A percentile compares a stretch with the other conserved stretches of the same genome.
Evolutionary conservation across 2,888 invertebrate genomes (phyloP).

Genomic region (Drosophila fulvimacula): DNA sequence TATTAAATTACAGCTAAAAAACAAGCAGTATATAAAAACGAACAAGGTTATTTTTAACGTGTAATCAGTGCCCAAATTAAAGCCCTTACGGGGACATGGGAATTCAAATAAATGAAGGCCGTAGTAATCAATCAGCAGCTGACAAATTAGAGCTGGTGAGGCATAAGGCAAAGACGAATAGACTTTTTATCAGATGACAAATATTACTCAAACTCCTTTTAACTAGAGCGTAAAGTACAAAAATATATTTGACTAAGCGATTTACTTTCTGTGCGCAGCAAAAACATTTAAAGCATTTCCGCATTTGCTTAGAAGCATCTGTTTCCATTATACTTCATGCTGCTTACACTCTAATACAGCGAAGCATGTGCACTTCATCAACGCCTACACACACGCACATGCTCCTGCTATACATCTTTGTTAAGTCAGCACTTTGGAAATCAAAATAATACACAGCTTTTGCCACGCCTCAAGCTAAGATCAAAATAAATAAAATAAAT

Average conservation of each 20-base stretch:
- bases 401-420: conserved; percentile 65
- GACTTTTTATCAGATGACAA: background rate
- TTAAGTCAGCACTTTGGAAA: conserved; percentile 74
- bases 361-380: conserved; percentile 63
- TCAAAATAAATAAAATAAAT: conserved; percentile 71
- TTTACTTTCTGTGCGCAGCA: background rate
- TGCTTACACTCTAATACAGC: conserved; percentile 4
- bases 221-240: background rate
- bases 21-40: too few relatives aligned
- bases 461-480: conserved; percentile 54
- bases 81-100: background rate
- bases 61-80: background rate
- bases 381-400: conserved; percentile 45
- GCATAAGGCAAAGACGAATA: too few relatives aligned
- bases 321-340: conserved; percentile 55
- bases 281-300: conserved; percentile 33
- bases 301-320: conserved; percentile 50
- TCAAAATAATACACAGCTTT: conserved; percentile 69
- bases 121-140: background rate
- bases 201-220: background rate
- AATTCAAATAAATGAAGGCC: background rate
- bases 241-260: background rate
- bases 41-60: background rate
- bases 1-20: background rate
- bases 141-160: background rate